These are phyloP conservation scores for Saccopteryx leptura DNA, from an alignment of 2,113 vertebrate species.

Conservation along the genomic window DNA sequence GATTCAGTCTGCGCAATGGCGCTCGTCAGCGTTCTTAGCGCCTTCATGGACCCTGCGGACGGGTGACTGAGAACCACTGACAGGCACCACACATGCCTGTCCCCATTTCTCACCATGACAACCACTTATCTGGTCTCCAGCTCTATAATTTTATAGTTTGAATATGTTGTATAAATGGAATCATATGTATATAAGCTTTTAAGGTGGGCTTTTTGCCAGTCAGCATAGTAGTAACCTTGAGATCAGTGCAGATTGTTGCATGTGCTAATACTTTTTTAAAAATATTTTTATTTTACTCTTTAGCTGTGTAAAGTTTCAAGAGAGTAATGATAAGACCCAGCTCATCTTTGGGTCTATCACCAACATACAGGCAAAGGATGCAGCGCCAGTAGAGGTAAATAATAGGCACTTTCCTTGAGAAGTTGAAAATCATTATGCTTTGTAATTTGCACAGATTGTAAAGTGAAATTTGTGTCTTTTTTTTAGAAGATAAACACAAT, in stretches of 20 bases:
- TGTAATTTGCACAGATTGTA: background rate
- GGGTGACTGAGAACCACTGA: too few relatives aligned
- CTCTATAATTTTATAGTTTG: background rate
- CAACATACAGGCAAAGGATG: conserved; percentile 95
- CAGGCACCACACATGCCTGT: background rate
- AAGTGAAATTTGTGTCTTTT: conserved; percentile 27
- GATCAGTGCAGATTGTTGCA: background rate
- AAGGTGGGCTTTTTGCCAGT: background rate
- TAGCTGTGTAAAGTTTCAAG: conserved; percentile 97
- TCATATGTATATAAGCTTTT: background rate
- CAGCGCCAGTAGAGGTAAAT: conserved; percentile 94
- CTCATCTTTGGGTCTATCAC: conserved; percentile 96
- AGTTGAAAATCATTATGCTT: background rate
- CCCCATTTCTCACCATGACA: background rate
- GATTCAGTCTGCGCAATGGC: too few relatives aligned
- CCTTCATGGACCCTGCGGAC: too few relatives aligned
- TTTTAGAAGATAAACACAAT: conserved; percentile 93
- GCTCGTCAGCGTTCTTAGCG: too few relatives aligned
- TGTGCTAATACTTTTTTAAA: background rate
- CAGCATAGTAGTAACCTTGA: background rate
- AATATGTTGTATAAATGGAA: background rate
- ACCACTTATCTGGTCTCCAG: background rate
- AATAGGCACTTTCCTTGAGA: background rate
- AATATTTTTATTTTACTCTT: conserved; percentile 27
- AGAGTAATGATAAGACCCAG: conserved; percentile 95